A percentile compares a stretch with the other conserved stretches of the same genome.
These are phyloP conservation scores for Numenius phaeopus DNA, from an alignment of 2,797 vertebrate species.

Conservation along the genomic window DNA sequence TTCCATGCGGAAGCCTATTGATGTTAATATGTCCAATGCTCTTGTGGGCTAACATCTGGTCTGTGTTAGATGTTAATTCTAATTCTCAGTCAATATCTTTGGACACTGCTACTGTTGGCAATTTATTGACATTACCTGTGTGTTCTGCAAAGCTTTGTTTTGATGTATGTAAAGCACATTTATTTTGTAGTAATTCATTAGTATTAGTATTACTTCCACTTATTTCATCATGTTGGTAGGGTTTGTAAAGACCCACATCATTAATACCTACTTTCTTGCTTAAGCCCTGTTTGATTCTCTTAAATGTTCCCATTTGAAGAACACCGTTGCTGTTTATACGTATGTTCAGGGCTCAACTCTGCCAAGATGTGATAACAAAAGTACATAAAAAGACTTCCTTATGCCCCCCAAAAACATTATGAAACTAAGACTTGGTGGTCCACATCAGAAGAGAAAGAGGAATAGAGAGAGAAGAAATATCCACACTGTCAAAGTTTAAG, in stretches of 20 bases:
- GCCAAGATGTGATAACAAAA: neutral
- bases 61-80: conserved; percentile 85
- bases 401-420: neutral
- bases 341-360: neutral
- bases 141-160: conserved; percentile 49
- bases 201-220: neutral
- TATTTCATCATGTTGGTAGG: neutral
- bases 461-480: neutral
- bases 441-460: neutral
- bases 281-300: neutral
- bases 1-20: conserved; percentile 83
- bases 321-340: neutral
- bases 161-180: neutral
- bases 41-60: conserved; percentile 86
- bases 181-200: conserved; percentile 13
- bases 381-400: neutral
- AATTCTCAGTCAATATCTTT: conserved; percentile 63
- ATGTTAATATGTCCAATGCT: conserved; percentile 82
- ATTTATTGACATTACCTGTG: conserved; percentile 55
- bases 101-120: conserved; percentile 53
- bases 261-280: neutral
- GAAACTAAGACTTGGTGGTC: neutral
- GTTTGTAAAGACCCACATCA: neutral
- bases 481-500: neutral
- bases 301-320: neutral